Conservation (phyloP, 1,140 invertebrate species). For the Ceratina japonica region DNA sequence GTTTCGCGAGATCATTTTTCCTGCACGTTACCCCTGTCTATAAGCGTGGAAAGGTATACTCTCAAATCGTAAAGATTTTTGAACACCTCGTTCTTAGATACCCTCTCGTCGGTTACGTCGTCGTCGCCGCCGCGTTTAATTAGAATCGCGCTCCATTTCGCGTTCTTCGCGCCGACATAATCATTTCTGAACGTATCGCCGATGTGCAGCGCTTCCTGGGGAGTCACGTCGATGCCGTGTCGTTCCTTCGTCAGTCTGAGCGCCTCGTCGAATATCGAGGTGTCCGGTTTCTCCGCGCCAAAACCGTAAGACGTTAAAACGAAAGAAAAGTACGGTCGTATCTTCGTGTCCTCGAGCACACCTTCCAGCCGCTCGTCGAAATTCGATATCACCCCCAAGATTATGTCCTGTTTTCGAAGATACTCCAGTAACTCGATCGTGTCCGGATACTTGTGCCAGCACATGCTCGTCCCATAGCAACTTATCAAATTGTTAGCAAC, state of each 20-base stretch:
- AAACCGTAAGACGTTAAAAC: constrained; percentile 87
- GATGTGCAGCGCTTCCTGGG: constrained; percentile 88
- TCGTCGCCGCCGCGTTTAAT: constrained; percentile 72
- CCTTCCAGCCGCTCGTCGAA: constrained; percentile 89
- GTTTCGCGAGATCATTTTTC: not conserved
- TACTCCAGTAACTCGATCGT: constrained; percentile 83
- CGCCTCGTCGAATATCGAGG: constrained; percentile 87
- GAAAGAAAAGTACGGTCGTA: constrained; percentile 89
- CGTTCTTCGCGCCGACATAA: constrained; percentile 86
- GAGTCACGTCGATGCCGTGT: constrained; percentile 67
- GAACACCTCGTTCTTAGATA: constrained; percentile 53
- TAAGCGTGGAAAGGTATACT: constrained; percentile 48
- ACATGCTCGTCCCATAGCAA: constrained; percentile 83
- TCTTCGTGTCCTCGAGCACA: constrained; percentile 83
- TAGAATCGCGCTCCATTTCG: constrained; percentile 88
- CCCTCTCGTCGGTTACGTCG: not conserved
- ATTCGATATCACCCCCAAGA: constrained; percentile 92
- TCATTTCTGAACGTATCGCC: constrained; percentile 89
- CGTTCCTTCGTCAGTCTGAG: constrained; percentile 77
- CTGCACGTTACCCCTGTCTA: not conserved
- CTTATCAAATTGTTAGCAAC: constrained; percentile 73
- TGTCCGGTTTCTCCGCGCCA: constrained; percentile 87
- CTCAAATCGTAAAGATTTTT: constrained; percentile 66
- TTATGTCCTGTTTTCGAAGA: constrained; percentile 78
- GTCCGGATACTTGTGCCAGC: constrained; percentile 86